phyloP scores from a whole-genome alignment of 2,888 invertebrate species.

The Polydrusus cervinus region DNA sequence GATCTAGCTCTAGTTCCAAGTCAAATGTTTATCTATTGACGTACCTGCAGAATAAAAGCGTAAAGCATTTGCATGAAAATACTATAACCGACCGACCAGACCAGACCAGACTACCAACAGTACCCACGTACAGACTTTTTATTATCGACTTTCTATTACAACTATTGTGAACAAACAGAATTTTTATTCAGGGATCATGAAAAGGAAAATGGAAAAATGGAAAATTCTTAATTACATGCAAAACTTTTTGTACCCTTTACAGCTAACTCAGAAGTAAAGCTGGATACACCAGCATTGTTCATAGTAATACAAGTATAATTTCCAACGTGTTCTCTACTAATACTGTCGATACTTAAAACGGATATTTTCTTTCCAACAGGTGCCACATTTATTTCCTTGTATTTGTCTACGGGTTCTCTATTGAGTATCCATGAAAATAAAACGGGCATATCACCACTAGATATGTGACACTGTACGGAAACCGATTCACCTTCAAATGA shows the following conservation, averaged over 20 bases:
- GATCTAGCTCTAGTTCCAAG: too few species aligned
- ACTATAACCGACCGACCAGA: too few species aligned
- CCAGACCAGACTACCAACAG: too few species aligned
- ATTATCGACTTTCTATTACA: slow-evolving; percentile 71
- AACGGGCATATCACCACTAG: slow-evolving; percentile 85
- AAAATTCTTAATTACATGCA: background rate
- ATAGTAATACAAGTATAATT: slow-evolving; percentile 75
- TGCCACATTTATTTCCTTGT: slow-evolving; percentile 72
- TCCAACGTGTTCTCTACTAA: slow-evolving; percentile 73
- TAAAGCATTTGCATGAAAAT: too few species aligned
- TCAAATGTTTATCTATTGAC: too few species aligned
- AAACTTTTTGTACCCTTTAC: slow-evolving; percentile 73
- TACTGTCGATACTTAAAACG: slow-evolving; percentile 76
- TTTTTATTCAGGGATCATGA: slow-evolving; percentile 60
- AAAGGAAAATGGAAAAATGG: background rate
- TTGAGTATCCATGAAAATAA: slow-evolving; percentile 84
- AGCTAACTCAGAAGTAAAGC: slow-evolving; percentile 71
- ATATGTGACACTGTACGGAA: slow-evolving; percentile 79
- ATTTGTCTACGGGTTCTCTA: slow-evolving; percentile 74
- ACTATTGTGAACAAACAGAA: too few species aligned
- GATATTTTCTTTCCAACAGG: slow-evolving; percentile 79
- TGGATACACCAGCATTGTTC: slow-evolving; percentile 73
- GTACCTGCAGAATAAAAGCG: too few species aligned
- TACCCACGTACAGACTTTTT: too few species aligned
- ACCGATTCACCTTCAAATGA: slow-evolving; percentile 65